Percentiles rank a stretch among this genome's conserved stretches.
phyloP scores from a whole-genome alignment of 2,113 vertebrate species.

The Odontesthes bonariensis region DNA sequence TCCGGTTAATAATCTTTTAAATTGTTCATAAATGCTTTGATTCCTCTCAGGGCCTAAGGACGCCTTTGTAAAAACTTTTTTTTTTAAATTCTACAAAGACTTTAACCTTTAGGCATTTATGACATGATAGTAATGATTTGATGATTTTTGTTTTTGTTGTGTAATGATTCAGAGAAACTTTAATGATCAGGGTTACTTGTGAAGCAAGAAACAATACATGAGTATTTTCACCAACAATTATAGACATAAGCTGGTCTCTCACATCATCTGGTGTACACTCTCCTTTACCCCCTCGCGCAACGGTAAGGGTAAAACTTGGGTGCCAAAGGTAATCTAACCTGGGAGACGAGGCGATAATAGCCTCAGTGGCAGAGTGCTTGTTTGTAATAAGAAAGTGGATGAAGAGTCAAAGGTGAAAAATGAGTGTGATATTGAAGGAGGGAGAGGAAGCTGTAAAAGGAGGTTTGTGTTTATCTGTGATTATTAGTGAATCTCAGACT shows the following conservation, averaged over 20 bases:
- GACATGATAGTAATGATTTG: slow-evolving; percentile 4
- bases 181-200: not conserved
- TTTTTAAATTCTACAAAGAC: slow-evolving; percentile 5
- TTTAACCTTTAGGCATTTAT: slow-evolving; percentile 8
- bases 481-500: slow-evolving; percentile 57
- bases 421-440: slow-evolving; percentile 78
- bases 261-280: slow-evolving; percentile 11
- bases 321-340: slow-evolving; percentile 79
- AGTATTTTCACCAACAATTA: not conserved
- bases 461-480: slow-evolving; percentile 63
- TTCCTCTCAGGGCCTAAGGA: slow-evolving; percentile 31
- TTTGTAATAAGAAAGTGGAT: slow-evolving; percentile 78
- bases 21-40: slow-evolving; percentile 53
- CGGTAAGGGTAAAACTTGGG: slow-evolving; percentile 56
- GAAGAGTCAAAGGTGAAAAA: slow-evolving; percentile 82
- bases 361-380: slow-evolving; percentile 71
- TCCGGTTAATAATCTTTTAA: slow-evolving; percentile 53
- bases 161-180: not conserved
- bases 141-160: not conserved
- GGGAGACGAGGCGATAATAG: slow-evolving; percentile 77
- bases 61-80: slow-evolving; percentile 16
- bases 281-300: slow-evolving; percentile 25
- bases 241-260: slow-evolving; percentile 15
- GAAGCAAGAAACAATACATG: not conserved
- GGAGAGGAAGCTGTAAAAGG: slow-evolving; percentile 49